phyloP scores from a whole-genome alignment of 2,888 invertebrate genomes.

The Epinotia demarniana region DNA sequence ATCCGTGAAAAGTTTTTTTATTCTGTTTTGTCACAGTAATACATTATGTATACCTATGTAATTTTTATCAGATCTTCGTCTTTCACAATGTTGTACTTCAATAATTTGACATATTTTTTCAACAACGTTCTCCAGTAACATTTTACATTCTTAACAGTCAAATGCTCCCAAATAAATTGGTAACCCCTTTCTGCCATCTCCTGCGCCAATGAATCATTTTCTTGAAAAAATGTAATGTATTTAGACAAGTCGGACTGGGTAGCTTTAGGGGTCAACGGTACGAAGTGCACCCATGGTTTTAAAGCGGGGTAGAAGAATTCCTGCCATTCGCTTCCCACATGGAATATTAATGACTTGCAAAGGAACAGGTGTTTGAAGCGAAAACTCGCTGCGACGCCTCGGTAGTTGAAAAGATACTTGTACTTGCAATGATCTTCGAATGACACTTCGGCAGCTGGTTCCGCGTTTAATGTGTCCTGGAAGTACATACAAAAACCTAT shows the following conservation, averaged over 20 bases:
- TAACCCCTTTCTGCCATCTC: constrained; percentile 93
- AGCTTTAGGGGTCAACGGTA: constrained; percentile 89
- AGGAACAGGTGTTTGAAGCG: constrained; percentile 97
- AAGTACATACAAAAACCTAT: constrained; percentile 48
- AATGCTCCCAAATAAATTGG: constrained; percentile 92
- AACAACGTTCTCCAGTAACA: constrained; percentile 95
- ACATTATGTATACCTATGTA: constrained; percentile 38
- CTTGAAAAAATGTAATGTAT: constrained; percentile 89
- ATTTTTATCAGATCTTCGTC: constrained; percentile 86
- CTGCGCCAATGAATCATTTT: constrained; percentile 89
- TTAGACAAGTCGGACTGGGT: constrained; percentile 88
- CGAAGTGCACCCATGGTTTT: constrained; percentile 98
- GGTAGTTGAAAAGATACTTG: constrained; percentile 97
- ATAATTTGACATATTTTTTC: constrained; percentile 88
- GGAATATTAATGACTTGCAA: constrained; percentile 96
- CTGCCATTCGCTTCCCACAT: constrained; percentile 96
- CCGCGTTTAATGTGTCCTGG: constrained; percentile 93
- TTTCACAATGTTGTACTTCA: constrained; percentile 87
- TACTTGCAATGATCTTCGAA: constrained; percentile 97
- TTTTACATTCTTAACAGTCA: constrained; percentile 91
- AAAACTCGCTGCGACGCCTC: constrained; percentile 98
- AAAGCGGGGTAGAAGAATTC: constrained; percentile 97
- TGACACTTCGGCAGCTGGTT: constrained; percentile 93
- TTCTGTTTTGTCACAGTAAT: neutral
- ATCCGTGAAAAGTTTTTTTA: constrained; percentile 15